Conservation (phyloP, 2,113 vertebrate genomes). For the Colinus virginianus region DNA sequence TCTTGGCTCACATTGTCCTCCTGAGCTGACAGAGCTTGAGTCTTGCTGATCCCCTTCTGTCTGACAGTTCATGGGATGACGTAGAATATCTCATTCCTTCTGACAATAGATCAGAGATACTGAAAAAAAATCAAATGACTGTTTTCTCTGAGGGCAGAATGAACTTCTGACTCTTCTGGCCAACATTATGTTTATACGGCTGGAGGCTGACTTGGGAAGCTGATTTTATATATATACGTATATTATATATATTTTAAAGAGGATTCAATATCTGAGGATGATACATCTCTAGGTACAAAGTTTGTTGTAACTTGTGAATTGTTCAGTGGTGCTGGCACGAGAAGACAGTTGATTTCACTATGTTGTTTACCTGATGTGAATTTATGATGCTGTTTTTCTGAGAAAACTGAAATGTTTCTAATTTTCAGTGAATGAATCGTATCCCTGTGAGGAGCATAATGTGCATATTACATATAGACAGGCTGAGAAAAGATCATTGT, state of each 20-base stretch:
- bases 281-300: not conserved
- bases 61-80: not conserved
- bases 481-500: constrained; percentile 58
- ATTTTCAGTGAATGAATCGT: constrained; percentile 18
- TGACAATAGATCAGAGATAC: not conserved
- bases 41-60: not conserved
- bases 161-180: not conserved
- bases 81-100: not conserved
- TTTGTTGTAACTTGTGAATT: not conserved
- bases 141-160: not conserved
- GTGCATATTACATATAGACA: constrained; percentile 63
- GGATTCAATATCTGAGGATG: not conserved
- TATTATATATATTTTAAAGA: not conserved
- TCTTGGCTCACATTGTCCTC: not conserved
- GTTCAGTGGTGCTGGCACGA: not conserved
- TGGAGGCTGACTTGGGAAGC: not conserved
- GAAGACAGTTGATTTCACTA: not conserved
- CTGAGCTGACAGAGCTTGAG: not conserved
- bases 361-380: constrained; percentile 46
- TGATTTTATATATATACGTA: not conserved
- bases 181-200: not conserved
- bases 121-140: not conserved
- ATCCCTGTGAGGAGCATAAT: constrained; percentile 62
- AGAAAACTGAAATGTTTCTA: constrained; percentile 11
- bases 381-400: constrained; percentile 35